Base-by-base conservation (phyloP, 2,888 invertebrate genomes). In the Scaptodrosophila latifasciaeformis region DNA sequence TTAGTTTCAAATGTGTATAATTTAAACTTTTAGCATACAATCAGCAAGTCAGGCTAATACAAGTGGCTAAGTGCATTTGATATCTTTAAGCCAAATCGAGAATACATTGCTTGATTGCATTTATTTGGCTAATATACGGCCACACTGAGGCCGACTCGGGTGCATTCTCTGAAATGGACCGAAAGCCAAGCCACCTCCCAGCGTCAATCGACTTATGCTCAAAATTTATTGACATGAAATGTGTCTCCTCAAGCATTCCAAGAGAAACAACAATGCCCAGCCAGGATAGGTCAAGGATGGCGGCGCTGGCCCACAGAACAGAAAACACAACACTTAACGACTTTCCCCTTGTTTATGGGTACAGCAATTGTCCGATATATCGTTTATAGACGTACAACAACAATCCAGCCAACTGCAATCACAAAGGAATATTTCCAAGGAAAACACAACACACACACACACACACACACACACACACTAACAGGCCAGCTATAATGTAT, bases 171-270 rank as follows among this genome's bases (percentile, higher is more conserved):
- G 55, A 12, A 59, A 63, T 27, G 5, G 65, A 59, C 59, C 55
- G 46, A 56, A 30, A 21, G 15, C 3, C 3, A 15, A 7, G 4
- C 24, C 24, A 24, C 24, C 24, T 7, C 24, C 24, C 24, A 24
- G 24, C 24, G 54, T 62, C 57, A 71, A 71, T 71, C 71, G 71
- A 69, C 68, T 71, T 71, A 71, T 65, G 65, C 43, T 46, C 56
- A 44, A 47, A 69, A 69, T 69, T 69, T 69, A 69, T 71, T 67
- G 68, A 59, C 68, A 65, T 70, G 56, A 67, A 60, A 55, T 66
- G 70, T 54, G 59, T 55, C 62, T 57, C 53, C 59, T 59, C 51
- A 55, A 40, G 15, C 13, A 15, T 13, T 2, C 13, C 12, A 6
- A 13, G 10, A n/a, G n/a, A n/a, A n/a, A n/a, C n/a, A n/a, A n/a